Conservation (phyloP, 2,113 vertebrate species). For the Scomber scombrus region DNA sequence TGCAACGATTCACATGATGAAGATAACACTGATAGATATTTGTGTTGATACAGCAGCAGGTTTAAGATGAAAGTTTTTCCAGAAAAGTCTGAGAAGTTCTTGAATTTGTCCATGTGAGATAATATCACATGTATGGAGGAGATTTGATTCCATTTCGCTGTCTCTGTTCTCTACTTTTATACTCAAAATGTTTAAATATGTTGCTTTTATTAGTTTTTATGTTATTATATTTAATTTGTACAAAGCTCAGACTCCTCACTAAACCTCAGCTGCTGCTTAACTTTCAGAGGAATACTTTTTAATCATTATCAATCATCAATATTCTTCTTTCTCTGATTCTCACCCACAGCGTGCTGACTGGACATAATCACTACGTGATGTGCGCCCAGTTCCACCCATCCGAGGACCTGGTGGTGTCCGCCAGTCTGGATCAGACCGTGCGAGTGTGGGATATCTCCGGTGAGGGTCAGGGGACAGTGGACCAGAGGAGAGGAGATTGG, state of each 20-base stretch:
- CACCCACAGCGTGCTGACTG: constrained; percentile 90
- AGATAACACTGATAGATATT: neutral
- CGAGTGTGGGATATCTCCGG: constrained; percentile 99
- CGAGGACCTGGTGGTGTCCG: constrained; percentile 97
- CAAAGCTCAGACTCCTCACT: too few relatives aligned
- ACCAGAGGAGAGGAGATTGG: constrained; percentile 46
- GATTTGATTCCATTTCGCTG: too few relatives aligned
- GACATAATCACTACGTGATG: constrained; percentile 99
- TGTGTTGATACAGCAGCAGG: neutral
- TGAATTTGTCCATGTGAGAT: too few relatives aligned
- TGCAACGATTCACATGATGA: too few relatives aligned
- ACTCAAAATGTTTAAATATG: too few relatives aligned
- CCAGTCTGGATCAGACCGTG: constrained; percentile 97
- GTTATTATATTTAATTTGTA: too few relatives aligned
- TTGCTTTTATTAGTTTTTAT: too few relatives aligned
- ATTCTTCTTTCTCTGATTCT: constrained; percentile 48
- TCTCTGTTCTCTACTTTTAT: too few relatives aligned
- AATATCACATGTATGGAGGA: too few relatives aligned
- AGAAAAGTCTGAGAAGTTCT: too few relatives aligned
- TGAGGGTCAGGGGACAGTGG: constrained; percentile 84
- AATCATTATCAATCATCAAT: neutral
- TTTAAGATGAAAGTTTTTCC: neutral
- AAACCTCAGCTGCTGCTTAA: too few relatives aligned
- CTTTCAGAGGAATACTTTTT: too few relatives aligned
- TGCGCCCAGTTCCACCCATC: constrained; percentile 98